Percentiles rank a stretch among this genome's conserved stretches.
Conservation (phyloP, 1,140 invertebrate species). For the Euglossa dilemma region DNA sequence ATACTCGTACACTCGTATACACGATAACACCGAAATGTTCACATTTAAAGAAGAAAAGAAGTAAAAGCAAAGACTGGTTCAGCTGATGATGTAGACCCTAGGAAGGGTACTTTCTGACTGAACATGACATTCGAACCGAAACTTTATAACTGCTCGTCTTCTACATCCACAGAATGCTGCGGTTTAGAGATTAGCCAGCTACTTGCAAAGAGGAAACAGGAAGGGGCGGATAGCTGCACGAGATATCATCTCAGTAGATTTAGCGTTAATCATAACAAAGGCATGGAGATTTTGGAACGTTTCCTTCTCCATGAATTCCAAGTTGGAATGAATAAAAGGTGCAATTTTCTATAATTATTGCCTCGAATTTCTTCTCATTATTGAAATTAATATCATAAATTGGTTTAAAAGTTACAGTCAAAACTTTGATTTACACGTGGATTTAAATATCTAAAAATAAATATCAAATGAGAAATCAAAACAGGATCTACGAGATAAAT, state of each 20-base stretch:
- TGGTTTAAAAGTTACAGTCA: neutral
- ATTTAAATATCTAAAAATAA: neutral
- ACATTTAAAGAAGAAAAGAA: neutral
- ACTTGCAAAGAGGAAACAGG: slow-evolving; percentile 74
- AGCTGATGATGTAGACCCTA: neutral
- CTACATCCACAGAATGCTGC: slow-evolving; percentile 73
- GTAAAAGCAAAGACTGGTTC: neutral
- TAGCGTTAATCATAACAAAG: slow-evolving; percentile 33
- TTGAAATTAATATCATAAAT: neutral
- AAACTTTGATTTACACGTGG: neutral
- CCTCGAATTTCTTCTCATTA: neutral
- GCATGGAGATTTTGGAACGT: neutral
- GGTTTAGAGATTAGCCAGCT: slow-evolving; percentile 70
- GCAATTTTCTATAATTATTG: neutral
- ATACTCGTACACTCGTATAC: neutral
- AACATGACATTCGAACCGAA: slow-evolving; percentile 37
- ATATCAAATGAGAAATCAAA: neutral
- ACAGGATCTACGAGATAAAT: neutral
- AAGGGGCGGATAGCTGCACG: slow-evolving; percentile 73
- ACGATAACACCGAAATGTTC: neutral
- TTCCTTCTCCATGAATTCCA: neutral
- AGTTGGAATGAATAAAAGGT: neutral
- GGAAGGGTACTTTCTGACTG: slow-evolving; percentile 37
- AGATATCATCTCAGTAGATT: slow-evolving; percentile 66
- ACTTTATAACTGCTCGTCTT: slow-evolving; percentile 67